Evolutionary conservation across 2,113 vertebrate species (phyloP).

Genomic region (Cercocebus atys): DNA sequence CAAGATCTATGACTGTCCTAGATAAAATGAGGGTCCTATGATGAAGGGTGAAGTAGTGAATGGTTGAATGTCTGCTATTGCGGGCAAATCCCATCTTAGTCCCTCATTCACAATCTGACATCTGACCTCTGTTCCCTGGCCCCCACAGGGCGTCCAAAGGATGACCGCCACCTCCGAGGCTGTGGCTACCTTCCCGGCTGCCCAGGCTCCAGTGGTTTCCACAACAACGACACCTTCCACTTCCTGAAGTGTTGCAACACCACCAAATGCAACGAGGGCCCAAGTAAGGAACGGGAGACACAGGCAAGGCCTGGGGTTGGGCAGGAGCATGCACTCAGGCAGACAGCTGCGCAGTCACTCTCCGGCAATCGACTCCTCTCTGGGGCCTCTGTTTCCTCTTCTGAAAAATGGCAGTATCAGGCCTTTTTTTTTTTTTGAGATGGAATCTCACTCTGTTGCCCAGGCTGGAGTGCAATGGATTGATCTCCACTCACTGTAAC

Average conservation of each 20-base stretch:
- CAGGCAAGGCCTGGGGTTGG: fast-evolving
- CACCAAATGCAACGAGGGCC: slow-evolving; percentile 63
- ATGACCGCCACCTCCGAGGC: slow-evolving; percentile 38
- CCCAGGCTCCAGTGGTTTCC: slow-evolving; percentile 59
- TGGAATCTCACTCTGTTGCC: too few relatives aligned
- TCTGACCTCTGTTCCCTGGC: neutral
- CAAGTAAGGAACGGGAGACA: slow-evolving; percentile 49
- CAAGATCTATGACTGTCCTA: neutral
- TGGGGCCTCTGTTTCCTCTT: neutral
- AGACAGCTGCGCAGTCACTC: neutral
- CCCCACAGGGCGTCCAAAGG: neutral
- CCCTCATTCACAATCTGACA: neutral
- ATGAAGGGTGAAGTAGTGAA: neutral
- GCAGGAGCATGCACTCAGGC: neutral
- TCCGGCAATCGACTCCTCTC: neutral
- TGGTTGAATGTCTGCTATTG: neutral
- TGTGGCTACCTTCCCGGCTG: slow-evolving; percentile 68
- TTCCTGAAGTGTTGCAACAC: slow-evolving; percentile 70
- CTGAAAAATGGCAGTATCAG: neutral
- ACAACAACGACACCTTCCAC: slow-evolving; percentile 67
- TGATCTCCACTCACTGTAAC: too few relatives aligned
- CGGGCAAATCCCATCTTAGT: neutral
- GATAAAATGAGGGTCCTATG: neutral
- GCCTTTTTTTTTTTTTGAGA: neutral
- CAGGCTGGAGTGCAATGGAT: too few relatives aligned